Evolutionary conservation across 2,797 vertebrate genomes (phyloP), one percentile per base, ranked within the genome.

Genomic region (Enteromius unitaeniatus): DNA sequence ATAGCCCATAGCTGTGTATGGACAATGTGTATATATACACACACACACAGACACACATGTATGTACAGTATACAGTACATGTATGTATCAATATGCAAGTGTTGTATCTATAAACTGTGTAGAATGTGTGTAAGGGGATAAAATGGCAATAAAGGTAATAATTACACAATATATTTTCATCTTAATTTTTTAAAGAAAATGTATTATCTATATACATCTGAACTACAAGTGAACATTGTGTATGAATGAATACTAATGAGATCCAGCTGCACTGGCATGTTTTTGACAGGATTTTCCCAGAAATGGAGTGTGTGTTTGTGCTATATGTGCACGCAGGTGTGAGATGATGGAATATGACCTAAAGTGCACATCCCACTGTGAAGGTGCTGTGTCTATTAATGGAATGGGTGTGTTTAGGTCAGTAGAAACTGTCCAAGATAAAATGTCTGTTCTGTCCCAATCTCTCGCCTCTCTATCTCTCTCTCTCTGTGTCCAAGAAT

Each of bases 331-430:
- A 65, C 1, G 40, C 42, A 82, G 58, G 58, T 67, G 81, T 51
- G 58, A 82, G 34, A 37, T 53, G 60, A 75, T 51, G 17, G 55
- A 82, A 75, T 28, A 75, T 74, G 73, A 55, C 72, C 60, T 67
- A 34, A 82, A 75, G 72, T 75, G 72, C 70, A 53, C 45, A 82
- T 82, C 31, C 45, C 45, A 53, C 58, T 31, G 37, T 64, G 70
- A 62, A 65, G 45, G 26, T 49, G 60, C 45, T 47, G 65, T 64
- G 53, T 82, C 69, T 85, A 45, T 80, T 86, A 85, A 85, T 85
- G 77, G 79, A 85, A 79, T 53, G 55, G 62, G 70, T 84, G 51
- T 77, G 70, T 77, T 83, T 80, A 58, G 83, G 80, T 83, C 83
- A 85, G 82, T 65, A 65, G 26, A 86, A 77, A 28, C 69, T 53